phyloP scores from a whole-genome alignment of 2,797 vertebrate species.

The Anguilla pacifica region DNA sequence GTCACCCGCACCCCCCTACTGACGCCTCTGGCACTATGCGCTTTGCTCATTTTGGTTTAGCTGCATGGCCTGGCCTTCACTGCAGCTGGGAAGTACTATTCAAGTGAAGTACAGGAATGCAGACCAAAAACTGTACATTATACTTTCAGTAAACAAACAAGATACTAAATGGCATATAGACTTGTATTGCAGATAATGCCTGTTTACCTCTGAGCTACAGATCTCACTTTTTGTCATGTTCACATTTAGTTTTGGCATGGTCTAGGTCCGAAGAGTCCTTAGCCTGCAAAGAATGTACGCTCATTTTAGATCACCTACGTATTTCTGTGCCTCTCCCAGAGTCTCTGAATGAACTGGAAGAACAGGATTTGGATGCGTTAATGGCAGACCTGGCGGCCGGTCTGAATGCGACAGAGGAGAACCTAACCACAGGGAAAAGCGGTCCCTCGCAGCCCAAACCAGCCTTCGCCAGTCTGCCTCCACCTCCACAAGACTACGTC shows the following conservation, averaged over 20 bases:
- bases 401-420: slow-evolving; percentile 85
- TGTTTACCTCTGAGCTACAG: neutral
- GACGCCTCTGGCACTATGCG: too few species aligned
- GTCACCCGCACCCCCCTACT: too few species aligned
- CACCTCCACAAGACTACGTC: slow-evolving; percentile 31
- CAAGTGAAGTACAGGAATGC: neutral
- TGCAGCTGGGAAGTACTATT: neutral
- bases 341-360: slow-evolving; percentile 86
- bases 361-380: slow-evolving; percentile 89
- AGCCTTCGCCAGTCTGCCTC: slow-evolving; percentile 25
- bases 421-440: slow-evolving; percentile 66
- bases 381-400: slow-evolving; percentile 95
- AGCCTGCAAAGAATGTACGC: neutral
- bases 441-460: slow-evolving; percentile 10
- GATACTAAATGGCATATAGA: neutral
- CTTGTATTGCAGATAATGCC: neutral
- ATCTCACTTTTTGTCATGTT: neutral
- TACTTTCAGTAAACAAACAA: neutral
- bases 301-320: neutral
- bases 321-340: slow-evolving; percentile 61
- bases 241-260: neutral
- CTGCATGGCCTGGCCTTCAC: neutral
- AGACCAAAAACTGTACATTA: neutral
- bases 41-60: neutral
- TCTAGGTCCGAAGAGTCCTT: neutral